Evolutionary conservation across 2,888 invertebrate genomes (phyloP).

Genomic region (Calliopum simillimum): DNA sequence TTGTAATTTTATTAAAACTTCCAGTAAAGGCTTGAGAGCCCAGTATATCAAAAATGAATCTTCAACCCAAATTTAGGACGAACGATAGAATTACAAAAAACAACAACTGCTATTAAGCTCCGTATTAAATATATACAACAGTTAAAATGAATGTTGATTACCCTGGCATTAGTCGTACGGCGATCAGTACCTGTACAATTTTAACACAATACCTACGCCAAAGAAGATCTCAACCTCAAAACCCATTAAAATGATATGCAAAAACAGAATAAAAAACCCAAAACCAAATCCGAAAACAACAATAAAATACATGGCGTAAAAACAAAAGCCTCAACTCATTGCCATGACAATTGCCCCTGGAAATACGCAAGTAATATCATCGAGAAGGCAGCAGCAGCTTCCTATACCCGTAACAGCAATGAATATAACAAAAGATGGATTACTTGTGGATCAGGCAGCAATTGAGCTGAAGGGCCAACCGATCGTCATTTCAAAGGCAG

Average conservation of each 20-base stretch:
- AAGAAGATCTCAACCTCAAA: not conserved
- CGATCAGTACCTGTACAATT: not conserved
- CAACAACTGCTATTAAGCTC: not conserved
- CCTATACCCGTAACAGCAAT: not conserved
- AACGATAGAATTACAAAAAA: too few species aligned
- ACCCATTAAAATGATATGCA: slow-evolving; percentile 33
- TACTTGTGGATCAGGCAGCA: slow-evolving; percentile 21
- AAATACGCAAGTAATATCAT: not conserved
- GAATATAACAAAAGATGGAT: slow-evolving; percentile 31
- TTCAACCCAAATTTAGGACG: too few species aligned
- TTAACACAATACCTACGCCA: not conserved
- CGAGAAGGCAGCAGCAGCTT: not conserved
- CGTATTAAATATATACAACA: slow-evolving; percentile 24
- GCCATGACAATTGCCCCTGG: too few species aligned
- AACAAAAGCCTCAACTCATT: too few species aligned
- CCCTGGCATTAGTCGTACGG: slow-evolving; percentile 5
- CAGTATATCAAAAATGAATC: too few species aligned
- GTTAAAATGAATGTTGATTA: slow-evolving; percentile 23
- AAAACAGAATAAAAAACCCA: not conserved
- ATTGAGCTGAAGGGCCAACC: not conserved
- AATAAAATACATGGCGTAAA: too few species aligned
- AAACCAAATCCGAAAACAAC: not conserved
- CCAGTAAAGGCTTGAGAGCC: too few species aligned
- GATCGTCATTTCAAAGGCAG: too few species aligned
- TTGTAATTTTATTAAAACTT: too few species aligned